Evolutionary conservation across 2,888 invertebrate genomes (phyloP).

Genomic region (Tetranychus truncatus): DNA sequence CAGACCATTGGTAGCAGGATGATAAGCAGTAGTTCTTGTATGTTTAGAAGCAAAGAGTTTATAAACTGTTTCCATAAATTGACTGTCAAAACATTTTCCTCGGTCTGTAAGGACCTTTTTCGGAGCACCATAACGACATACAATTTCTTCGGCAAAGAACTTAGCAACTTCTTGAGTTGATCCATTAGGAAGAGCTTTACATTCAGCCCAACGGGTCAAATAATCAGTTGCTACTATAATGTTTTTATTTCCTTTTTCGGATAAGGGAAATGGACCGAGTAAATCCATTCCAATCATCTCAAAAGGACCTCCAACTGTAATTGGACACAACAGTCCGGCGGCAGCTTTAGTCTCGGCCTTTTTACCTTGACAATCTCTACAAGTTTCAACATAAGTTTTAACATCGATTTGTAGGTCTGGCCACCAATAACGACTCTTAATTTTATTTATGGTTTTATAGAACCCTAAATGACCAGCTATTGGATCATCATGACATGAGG

Average conservation of each 20-base stretch:
- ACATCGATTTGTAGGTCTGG: too few species aligned
- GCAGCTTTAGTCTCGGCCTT: too few species aligned
- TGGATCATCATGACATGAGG: not conserved
- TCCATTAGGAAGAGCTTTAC: constrained; percentile 21
- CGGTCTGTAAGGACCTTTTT: too few species aligned
- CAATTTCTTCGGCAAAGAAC: constrained; percentile 23
- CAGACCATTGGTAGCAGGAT: too few species aligned
- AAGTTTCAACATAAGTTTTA: too few species aligned
- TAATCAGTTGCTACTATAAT: constrained; percentile 24
- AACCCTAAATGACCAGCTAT: constrained; percentile 9
- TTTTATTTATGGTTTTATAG: not conserved
- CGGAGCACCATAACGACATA: constrained; percentile 23
- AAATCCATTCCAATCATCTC: constrained; percentile 14
- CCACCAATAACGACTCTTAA: not conserved
- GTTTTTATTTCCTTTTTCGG: constrained; percentile 21
- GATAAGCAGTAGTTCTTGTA: too few species aligned
- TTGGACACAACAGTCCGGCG: not conserved
- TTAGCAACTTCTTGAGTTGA: constrained; percentile 22
- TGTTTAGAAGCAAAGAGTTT: too few species aligned
- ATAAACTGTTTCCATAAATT: too few species aligned
- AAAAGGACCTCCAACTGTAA: constrained; percentile 10
- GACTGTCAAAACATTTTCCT: too few species aligned
- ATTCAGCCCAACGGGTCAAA: constrained; percentile 23
- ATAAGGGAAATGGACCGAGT: constrained; percentile 22
- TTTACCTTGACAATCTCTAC: too few species aligned